Evolutionary conservation across 2,888 invertebrate species (phyloP), one percentile per base, ranked within the genome.

Genomic region (Osmoderma eremita): DNA sequence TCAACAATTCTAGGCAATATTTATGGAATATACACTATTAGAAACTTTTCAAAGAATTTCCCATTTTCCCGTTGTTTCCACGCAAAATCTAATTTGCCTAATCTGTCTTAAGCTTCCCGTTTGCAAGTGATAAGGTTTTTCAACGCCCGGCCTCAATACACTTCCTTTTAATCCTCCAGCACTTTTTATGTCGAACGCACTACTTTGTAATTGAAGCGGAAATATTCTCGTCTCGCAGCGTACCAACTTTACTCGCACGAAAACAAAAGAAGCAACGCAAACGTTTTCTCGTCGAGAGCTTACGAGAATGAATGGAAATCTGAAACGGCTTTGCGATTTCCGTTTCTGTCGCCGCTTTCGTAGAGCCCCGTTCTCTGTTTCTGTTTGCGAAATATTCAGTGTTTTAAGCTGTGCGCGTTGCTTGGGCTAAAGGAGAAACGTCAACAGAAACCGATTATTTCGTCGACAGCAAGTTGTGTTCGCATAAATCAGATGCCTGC

Each of bases 51-150:
- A 4, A 48, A 48, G 18, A 48, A 48, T 48, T 48, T 6, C 18
- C 20, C 48, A 3, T 48, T 48, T 10, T 17, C 18, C n/a, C 1
- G 8, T 18, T 17, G 45, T 48, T 18, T 20, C 48, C 20, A 20
- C 17, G 48, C 12, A 17, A 48, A 48, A 48, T 48, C 48, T 48
- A 48, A 48, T 48, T 48, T 48, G 20, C 48, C 48, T 48, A 48
- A 48, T 10, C 12, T 20, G 8, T 48, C 20, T 48, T 48, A 48
- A 48, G 48, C 18, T 17, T n/a, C 20, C 20, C 48, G 48, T 20
- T n/a, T 17, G 48, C 48, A 18, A 18, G 10, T 20, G 20, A n/a
- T 48, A 20, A 48, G 48, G 8, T 20, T 48, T n/a, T 48, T 48
- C 20, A 48, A 48, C 48, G 18, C 20, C 17, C 20, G 17, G 18